Percentiles rank a stretch among this genome's conserved stretches.
phyloP scores from a whole-genome alignment of 2,797 vertebrate genomes.

The Sebastolobus altivelis region DNA sequence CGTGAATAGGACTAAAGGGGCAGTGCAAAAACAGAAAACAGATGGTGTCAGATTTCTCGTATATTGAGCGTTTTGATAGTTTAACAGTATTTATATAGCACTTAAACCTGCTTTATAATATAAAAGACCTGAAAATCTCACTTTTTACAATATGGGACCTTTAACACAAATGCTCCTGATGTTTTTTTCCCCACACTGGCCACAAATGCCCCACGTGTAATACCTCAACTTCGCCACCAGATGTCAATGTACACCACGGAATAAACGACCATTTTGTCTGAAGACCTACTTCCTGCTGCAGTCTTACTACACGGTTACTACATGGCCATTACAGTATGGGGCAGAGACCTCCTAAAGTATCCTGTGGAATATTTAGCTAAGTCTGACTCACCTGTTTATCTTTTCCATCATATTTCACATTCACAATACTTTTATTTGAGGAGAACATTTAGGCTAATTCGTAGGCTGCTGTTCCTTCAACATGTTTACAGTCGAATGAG shows the following conservation, averaged over 20 bases:
- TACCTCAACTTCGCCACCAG: conserved; percentile 18
- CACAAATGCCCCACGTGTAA: background rate
- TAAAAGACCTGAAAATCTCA: no score
- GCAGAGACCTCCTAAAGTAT: background rate
- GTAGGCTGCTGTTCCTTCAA: background rate
- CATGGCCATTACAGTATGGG: background rate
- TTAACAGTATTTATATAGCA: no score
- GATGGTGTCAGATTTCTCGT: no score
- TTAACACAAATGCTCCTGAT: no score
- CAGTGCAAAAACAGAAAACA: no score
- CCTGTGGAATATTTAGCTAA: background rate
- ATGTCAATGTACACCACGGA: conserved; percentile 38
- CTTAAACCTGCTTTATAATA: no score
- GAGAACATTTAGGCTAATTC: background rate
- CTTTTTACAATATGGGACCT: no score
- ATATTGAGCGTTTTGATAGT: no score
- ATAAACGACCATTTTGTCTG: background rate
- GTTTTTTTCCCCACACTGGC: background rate
- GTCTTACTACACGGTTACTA: background rate
- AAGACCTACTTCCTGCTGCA: conserved; percentile 2
- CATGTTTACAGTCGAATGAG: background rate
- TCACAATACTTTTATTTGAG: background rate
- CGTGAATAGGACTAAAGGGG: no score
- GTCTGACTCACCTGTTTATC: background rate
- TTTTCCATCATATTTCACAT: background rate